These are phyloP conservation scores for Leptinotarsa haldemani DNA, from an alignment of 2,888 invertebrate genomes.

Conservation along the genomic window DNA sequence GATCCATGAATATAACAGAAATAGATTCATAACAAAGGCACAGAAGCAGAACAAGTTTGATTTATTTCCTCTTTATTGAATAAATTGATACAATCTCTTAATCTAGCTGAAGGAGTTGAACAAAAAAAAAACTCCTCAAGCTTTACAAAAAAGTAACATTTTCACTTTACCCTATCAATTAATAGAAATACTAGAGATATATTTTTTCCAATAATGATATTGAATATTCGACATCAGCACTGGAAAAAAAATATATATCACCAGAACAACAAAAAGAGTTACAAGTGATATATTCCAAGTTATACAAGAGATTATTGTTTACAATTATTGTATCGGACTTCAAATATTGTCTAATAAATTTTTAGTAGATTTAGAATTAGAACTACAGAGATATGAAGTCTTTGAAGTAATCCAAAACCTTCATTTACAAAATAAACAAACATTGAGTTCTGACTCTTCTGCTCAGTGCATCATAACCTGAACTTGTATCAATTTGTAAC, in stretches of 20 bases:
- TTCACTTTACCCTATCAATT: constrained; percentile 33
- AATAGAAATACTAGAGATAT: constrained; percentile 18
- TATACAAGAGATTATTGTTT: constrained; percentile 49
- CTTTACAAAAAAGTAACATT: constrained; percentile 37
- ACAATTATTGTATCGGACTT: constrained; percentile 55
- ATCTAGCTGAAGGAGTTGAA: constrained; percentile 36
- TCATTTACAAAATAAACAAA: constrained; percentile 1
- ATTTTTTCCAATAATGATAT: constrained; percentile 16
- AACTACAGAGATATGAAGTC: constrained; percentile 7
- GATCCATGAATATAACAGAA: too few relatives aligned
- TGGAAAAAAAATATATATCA: constrained; percentile 28
- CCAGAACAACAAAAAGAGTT: constrained; percentile 34
- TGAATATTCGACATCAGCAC: not conserved
- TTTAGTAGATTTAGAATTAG: constrained; percentile 33
- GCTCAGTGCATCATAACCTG: too few relatives aligned
- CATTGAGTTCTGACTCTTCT: not conserved
- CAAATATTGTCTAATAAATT: constrained; percentile 54
- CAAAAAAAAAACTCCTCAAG: constrained; percentile 37
- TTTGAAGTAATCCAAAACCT: constrained; percentile 3
- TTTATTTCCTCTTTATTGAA: constrained; percentile 42
- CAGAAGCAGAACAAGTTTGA: not conserved
- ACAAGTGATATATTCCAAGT: constrained; percentile 28
- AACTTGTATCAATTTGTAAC: too few relatives aligned
- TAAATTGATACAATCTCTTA: constrained; percentile 43
- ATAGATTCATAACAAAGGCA: not conserved